phyloP scores from a whole-genome alignment of 1,140 invertebrate species.

The Drepana arcuata region DNA sequence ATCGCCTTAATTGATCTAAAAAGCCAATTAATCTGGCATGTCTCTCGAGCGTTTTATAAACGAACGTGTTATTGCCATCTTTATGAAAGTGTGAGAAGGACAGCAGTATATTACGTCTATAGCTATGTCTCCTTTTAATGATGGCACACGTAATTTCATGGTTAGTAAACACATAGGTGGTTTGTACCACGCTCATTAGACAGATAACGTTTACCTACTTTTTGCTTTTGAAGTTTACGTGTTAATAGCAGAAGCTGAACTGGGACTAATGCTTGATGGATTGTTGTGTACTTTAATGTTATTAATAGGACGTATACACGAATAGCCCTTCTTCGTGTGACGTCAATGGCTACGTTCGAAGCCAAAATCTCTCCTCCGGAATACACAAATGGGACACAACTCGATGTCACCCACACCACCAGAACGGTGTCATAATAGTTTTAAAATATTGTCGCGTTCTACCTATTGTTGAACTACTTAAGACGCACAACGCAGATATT shows the following conservation, averaged over 20 bases:
- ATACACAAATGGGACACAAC: constrained; percentile 36
- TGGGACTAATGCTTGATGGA: constrained; percentile 10
- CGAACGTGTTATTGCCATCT: too few species aligned
- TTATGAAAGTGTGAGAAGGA: too few species aligned
- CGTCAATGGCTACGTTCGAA: constrained; percentile 32
- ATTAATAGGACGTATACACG: constrained; percentile 50
- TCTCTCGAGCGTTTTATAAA: too few species aligned
- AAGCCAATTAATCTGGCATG: too few species aligned
- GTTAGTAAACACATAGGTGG: too few species aligned
- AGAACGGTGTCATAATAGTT: constrained; percentile 27
- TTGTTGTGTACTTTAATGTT: constrained; percentile 38
- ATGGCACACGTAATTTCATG: too few species aligned
- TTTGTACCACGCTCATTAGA: too few species aligned
- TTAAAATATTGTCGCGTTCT: constrained; percentile 24
- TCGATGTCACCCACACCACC: constrained; percentile 25
- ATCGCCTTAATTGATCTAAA: too few species aligned
- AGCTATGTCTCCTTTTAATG: too few species aligned
- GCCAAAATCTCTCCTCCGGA: constrained; percentile 36
- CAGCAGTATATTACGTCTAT: too few species aligned
- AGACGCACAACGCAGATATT: too few species aligned
- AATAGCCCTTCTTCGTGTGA: constrained; percentile 54
- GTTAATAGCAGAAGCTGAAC: constrained; percentile 7
- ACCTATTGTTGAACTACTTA: constrained; percentile 8
- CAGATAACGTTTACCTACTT: too few species aligned
- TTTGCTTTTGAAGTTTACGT: constrained; percentile 8